Evolutionary conservation across 2,888 invertebrate genomes (phyloP).

Genomic region (Athetis lepigone): DNA sequence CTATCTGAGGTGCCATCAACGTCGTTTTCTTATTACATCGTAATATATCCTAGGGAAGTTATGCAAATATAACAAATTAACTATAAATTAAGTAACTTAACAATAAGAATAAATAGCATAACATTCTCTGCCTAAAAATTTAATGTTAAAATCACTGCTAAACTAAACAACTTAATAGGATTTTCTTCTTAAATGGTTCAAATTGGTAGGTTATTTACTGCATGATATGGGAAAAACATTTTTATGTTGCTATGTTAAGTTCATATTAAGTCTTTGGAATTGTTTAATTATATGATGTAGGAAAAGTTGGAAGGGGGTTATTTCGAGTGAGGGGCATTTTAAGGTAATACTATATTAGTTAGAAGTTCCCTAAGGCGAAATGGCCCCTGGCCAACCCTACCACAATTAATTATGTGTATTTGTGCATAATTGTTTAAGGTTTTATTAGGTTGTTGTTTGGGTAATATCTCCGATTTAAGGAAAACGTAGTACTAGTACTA

Average conservation of each 20-base stretch:
- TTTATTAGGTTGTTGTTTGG: no score
- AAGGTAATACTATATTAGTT: no score
- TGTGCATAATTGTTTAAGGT: no score
- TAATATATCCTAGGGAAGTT: neutral
- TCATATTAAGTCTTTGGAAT: neutral
- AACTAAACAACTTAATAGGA: neutral
- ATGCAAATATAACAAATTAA: conserved; percentile 3
- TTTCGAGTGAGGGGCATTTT: no score
- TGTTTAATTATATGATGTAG: no score
- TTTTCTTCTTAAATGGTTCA: neutral
- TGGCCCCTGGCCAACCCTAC: no score
- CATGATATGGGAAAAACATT: neutral
- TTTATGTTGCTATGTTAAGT: neutral
- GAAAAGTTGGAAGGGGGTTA: no score
- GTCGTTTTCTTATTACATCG: neutral
- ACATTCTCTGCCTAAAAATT: neutral
- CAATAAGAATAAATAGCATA: neutral
- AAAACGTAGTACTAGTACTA: no score
- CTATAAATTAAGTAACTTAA: neutral
- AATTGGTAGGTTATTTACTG: neutral
- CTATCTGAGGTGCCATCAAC: conserved; percentile 50
- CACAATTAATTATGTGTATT: no score
- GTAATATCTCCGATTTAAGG: no score
- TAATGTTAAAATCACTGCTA: neutral
- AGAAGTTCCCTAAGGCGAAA: no score